Conservation (phyloP, 2,888 invertebrate genomes). For the Calephelis perditalis region DNA sequence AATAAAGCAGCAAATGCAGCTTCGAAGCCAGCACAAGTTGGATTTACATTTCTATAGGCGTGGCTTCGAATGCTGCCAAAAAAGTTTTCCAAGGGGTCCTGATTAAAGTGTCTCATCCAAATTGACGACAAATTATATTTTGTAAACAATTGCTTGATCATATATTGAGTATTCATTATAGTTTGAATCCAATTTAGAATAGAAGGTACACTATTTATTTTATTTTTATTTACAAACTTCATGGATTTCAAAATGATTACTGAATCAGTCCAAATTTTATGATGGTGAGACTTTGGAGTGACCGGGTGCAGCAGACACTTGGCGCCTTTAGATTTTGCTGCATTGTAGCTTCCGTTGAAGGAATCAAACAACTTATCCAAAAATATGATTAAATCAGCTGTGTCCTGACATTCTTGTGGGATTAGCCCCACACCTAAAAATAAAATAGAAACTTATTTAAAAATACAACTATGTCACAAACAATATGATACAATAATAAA, state of each 20-base stretch:
- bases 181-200: not conserved
- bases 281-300: conserved; percentile 18
- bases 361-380: conserved; percentile 31
- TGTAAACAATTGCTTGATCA: not conserved
- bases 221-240: conserved; percentile 16
- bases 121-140: conserved; percentile 10
- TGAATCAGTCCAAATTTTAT: conserved; percentile 13
- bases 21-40: conserved; percentile 15
- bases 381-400: conserved; percentile 30
- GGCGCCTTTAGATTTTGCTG: conserved; percentile 21
- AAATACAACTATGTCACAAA: no score
- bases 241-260: conserved; percentile 15
- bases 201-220: conserved; percentile 1
- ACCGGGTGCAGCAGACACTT: conserved; percentile 28
- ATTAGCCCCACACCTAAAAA: conserved; percentile 29
- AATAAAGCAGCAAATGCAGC: conserved; percentile 7
- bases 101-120: conserved; percentile 15
- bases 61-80: conserved; percentile 13
- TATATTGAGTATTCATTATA: conserved; percentile 11
- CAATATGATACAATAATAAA: no score
- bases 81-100: conserved; percentile 17
- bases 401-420: conserved; percentile 27
- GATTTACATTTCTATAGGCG: conserved; percentile 6
- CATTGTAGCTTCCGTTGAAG: conserved; percentile 28
- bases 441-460: not conserved